Percentiles rank a stretch among this genome's conserved stretches.
Evolutionary conservation across 2,888 invertebrate species (phyloP).

Genomic region (Drosophila meridiana): DNA sequence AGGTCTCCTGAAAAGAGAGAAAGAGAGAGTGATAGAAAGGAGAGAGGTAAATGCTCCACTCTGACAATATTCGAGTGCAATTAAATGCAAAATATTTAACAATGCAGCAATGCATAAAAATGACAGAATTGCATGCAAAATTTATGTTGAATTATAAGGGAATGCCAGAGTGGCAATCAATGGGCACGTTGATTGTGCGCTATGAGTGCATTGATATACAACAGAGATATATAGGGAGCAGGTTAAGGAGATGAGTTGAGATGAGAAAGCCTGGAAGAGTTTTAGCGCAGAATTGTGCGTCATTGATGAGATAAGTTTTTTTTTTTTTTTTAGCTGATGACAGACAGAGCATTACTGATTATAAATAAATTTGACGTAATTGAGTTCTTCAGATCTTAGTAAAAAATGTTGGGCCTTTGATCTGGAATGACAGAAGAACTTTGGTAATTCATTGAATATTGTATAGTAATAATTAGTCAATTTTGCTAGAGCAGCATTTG

Average conservation of each 20-base stretch:
- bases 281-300: not conserved
- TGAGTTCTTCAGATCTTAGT: not conserved
- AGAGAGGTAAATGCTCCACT: conserved; percentile 9
- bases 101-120: conserved; percentile 52
- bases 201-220: conserved; percentile 5
- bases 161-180: conserved; percentile 45
- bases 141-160: conserved; percentile 42
- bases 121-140: conserved; percentile 28
- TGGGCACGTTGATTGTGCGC: conserved; percentile 50
- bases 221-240: not conserved
- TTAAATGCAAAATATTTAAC: conserved; percentile 77
- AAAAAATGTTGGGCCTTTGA: no score
- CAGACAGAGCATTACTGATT: not conserved
- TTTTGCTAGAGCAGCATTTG: no score
- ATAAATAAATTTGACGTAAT: not conserved
- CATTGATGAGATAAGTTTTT: not conserved
- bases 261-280: no score
- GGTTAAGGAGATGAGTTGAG: not conserved
- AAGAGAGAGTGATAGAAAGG: not conserved
- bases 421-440: no score
- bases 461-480: no score
- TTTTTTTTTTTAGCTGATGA: no score
- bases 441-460: no score
- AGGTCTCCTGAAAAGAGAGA: conserved; percentile 26
- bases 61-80: conserved; percentile 66